Percentiles rank a stretch among this genome's conserved stretches.
Evolutionary conservation across 2,113 vertebrate genomes (phyloP).

Genomic region (Dinomys branickii): DNA sequence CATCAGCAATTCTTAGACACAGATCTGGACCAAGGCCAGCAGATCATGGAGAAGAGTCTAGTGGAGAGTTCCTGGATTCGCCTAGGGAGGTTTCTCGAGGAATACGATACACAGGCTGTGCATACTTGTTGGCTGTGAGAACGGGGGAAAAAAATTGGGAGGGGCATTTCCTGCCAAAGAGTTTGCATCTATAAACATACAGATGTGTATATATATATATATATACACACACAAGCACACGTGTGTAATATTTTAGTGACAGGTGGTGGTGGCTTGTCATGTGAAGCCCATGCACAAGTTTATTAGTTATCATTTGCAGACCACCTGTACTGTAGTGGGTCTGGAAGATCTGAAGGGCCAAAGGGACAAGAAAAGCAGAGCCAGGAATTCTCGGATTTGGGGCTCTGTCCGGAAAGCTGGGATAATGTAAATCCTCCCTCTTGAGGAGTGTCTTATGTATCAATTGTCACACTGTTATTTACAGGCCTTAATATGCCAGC

Average conservation of each 20-base stretch:
- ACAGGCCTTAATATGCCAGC: too few species aligned
- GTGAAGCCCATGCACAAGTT: background rate
- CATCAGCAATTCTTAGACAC: background rate
- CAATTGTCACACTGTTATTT: fast-evolving
- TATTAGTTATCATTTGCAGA: background rate
- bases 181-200: background rate
- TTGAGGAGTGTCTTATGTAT: background rate
- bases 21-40: background rate
- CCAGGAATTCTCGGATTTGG: background rate
- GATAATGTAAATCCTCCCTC: fast-evolving
- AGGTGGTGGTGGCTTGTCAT: background rate
- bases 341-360: background rate
- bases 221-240: background rate
- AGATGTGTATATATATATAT: background rate
- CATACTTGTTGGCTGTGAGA: background rate
- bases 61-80: background rate
- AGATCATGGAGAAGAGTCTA: background rate
- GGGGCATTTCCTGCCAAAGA: background rate
- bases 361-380: background rate
- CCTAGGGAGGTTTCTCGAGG: background rate
- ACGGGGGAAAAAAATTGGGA: background rate
- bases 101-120: background rate
- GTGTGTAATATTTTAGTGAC: background rate
- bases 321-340: background rate
- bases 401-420: background rate